Evolutionary conservation across 2,113 vertebrate genomes (phyloP), one percentile per base, ranked within the genome.

Genomic region (Apteryx mantelli): DNA sequence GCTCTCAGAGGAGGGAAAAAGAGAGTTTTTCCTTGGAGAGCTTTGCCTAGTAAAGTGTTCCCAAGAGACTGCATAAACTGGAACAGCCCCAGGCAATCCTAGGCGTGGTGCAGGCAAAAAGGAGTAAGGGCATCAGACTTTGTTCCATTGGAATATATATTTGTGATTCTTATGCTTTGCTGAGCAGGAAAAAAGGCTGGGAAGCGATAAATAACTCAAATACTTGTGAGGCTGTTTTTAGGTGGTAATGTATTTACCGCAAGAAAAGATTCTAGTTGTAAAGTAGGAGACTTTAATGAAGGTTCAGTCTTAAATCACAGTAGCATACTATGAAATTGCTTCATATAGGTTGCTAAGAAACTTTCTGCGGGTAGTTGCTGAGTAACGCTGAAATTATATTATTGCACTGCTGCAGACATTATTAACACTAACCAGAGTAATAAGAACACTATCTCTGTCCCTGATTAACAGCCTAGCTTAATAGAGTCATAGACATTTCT

Each of bases 231-330:
- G 14, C 32, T 77, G 61, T 46, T 88, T 94, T 81, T 84, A 84
- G 63, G 44, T 84, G 26, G 36, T 68, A 76, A 70, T 81, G 7
- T 94, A 91, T 95, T 90, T 91, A 91, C 76, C 85, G 70, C 22
- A 90, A 46, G 20, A 88, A 84, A 77, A 53, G 0, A 52, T 60
- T 94, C 61, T 26, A 44, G 64, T 10, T 92, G 30, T 86, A 93
- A 81, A 94, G 73, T 34, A 82, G 56, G 55, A 88, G 65, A 55
- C 55, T 87, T 93, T 95, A 96, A 96, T 71, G 90, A 93, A 96
- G 30, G 11, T 36, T 88, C 32, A 75, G 46, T 73, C 69, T 91
- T 94, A 94, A 94, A 82, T 94, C 95, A 94, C 16, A 80, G 16
- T 42, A 65, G 28, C 21, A 38, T 71, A 18, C 11, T 74, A n/a